A percentile compares a stretch with the other conserved stretches of the same genome.
These are phyloP conservation scores for Hyla sarda DNA, from an alignment of 2,113 vertebrate genomes.

Conservation along the genomic window DNA sequence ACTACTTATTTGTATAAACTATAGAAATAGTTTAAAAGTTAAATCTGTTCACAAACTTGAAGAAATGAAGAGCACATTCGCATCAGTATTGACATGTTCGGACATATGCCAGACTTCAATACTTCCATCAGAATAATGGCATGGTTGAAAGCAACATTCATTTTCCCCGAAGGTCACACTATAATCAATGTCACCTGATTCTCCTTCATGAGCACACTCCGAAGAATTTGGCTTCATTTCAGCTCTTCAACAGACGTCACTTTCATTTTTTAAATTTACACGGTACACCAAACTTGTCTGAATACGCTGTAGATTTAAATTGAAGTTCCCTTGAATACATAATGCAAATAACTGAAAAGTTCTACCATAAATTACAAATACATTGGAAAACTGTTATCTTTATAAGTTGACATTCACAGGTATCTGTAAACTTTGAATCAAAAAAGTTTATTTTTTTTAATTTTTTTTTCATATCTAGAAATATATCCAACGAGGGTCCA, in stretches of 20 bases:
- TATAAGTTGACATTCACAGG: neutral
- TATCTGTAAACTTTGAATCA: neutral
- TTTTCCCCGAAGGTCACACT: slow-evolving; percentile 24
- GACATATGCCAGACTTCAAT: slow-evolving; percentile 15
- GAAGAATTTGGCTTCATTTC: slow-evolving; percentile 16
- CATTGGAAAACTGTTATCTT: neutral
- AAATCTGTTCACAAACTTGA: neutral
- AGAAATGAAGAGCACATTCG: neutral
- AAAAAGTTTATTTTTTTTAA: too few species aligned
- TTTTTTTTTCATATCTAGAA: too few species aligned
- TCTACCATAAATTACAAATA: neutral
- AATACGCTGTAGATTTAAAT: slow-evolving; percentile 10
- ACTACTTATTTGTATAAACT: neutral
- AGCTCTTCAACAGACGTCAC: neutral
- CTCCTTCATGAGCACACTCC: slow-evolving; percentile 14
- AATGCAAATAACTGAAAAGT: neutral
- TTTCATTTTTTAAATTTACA: neutral
- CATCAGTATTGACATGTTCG: slow-evolving; percentile 26
- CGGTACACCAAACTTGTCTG: neutral
- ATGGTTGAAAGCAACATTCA: neutral
- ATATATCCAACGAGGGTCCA: too few species aligned
- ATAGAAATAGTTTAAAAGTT: neutral
- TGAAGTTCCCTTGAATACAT: neutral
- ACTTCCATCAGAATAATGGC: slow-evolving; percentile 36
- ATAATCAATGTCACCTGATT: slow-evolving; percentile 22